Percentiles rank a stretch among this genome's conserved stretches.
phyloP scores from a whole-genome alignment of 2,797 vertebrate genomes.

The Tenualosa thibaudeaui region DNA sequence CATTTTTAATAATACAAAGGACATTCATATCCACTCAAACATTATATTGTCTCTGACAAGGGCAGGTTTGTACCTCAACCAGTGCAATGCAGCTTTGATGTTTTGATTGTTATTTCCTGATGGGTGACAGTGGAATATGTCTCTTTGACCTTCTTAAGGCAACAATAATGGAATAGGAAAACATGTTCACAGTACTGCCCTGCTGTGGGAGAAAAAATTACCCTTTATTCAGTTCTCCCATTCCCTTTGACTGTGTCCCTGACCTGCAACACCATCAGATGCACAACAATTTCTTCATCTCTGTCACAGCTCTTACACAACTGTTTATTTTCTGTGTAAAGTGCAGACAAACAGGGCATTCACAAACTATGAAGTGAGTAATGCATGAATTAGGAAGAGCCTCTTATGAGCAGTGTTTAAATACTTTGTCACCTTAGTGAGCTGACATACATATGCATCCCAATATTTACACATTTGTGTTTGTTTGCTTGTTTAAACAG shows the following conservation, averaged over 20 bases:
- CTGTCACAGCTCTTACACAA: background rate
- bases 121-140: background rate
- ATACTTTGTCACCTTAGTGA: background rate
- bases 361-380: background rate
- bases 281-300: background rate
- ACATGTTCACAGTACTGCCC: background rate
- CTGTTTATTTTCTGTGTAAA: background rate
- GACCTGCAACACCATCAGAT: background rate
- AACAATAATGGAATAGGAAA: background rate
- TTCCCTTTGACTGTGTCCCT: background rate
- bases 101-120: conserved; percentile 10
- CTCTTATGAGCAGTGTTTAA: background rate
- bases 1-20: conserved; percentile 8
- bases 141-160: background rate
- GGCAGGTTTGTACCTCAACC: background rate
- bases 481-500: background rate
- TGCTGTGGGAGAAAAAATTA: background rate
- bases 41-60: conserved; percentile 10
- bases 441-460: background rate
- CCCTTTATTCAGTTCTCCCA: background rate
- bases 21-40: conserved; percentile 1
- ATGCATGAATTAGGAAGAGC: background rate
- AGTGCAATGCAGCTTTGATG: background rate
- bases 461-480: background rate
- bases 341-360: background rate